Conservation (phyloP, 2,113 vertebrate genomes). For the Chamaea fasciata region DNA sequence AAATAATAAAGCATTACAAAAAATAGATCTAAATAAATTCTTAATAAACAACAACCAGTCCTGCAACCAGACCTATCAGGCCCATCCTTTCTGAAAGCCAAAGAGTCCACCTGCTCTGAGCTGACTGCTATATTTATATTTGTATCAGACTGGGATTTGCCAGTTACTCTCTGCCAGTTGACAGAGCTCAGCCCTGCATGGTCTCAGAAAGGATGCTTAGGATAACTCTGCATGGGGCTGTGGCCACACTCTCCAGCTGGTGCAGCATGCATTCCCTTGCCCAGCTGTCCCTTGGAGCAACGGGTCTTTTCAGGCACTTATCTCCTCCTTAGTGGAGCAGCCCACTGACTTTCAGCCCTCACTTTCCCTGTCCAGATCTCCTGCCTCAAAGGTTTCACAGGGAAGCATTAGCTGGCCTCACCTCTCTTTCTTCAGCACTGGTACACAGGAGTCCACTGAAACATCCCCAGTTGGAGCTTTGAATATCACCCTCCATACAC, state of each 20-base stretch:
- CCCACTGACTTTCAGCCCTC: not conserved
- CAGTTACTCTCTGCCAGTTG: not conserved
- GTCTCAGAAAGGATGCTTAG: not conserved
- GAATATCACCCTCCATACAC: not conserved
- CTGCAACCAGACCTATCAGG: not conserved
- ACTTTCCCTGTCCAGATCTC: not conserved
- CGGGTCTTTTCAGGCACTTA: not conserved
- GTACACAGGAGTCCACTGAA: not conserved
- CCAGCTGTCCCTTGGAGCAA: not conserved
- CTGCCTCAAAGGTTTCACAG: not conserved
- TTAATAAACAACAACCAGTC: not conserved
- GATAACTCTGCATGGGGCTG: not conserved
- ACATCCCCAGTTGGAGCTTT: not conserved
- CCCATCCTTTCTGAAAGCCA: not conserved
- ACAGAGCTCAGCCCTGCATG: not conserved
- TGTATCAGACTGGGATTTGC: slow-evolving; percentile 7
- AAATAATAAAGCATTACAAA: not conserved
- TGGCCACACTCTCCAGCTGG: not conserved
- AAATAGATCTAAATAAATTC: not conserved
- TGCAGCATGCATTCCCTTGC: not conserved
- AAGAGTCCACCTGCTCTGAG: slow-evolving; percentile 34
- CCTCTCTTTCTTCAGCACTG: not conserved
- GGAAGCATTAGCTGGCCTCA: not conserved
- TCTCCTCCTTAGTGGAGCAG: not conserved
- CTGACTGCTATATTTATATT: slow-evolving; percentile 32